Evolutionary conservation across 2,888 invertebrate genomes (phyloP).

Genomic region (Thumatha senex): DNA sequence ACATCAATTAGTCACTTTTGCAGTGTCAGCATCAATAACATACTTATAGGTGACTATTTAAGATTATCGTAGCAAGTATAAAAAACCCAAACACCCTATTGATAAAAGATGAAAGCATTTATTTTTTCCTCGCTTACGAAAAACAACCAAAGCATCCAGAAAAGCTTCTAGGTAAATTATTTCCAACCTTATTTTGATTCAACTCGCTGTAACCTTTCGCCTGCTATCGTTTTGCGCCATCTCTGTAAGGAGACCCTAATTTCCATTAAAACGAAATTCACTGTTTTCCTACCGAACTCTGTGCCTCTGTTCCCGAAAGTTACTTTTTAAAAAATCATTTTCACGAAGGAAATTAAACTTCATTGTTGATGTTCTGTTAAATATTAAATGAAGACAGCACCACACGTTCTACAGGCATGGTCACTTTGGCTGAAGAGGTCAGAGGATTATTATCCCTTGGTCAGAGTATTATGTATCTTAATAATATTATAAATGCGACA

Average conservation of each 20-base stretch:
- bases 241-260: slow-evolving; percentile 39
- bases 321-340: slow-evolving; percentile 24
- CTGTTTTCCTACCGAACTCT: slow-evolving; percentile 24
- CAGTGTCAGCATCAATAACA: no score
- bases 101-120: slow-evolving; percentile 27
- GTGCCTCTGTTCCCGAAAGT: slow-evolving; percentile 24
- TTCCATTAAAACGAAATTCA: slow-evolving; percentile 35
- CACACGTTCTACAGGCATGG: not conserved
- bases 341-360: slow-evolving; percentile 20
- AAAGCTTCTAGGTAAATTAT: slow-evolving; percentile 43
- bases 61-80: no score
- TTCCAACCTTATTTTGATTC: slow-evolving; percentile 44
- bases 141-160: slow-evolving; percentile 24
- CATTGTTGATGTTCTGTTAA: not conserved
- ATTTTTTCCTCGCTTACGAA: slow-evolving; percentile 17
- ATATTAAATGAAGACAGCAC: not conserved
- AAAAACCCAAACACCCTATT: no score
- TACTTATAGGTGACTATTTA: no score
- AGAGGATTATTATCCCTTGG: no score
- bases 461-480: no score
- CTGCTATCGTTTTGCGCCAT: slow-evolving; percentile 54
- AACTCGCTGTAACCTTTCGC: slow-evolving; percentile 42
- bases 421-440: no score
- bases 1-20: no score
- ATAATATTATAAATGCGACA: no score